Percentiles rank a stretch among this genome's conserved stretches.
Conservation (phyloP, 2,113 vertebrate genomes). For the Butorides virescens region DNA sequence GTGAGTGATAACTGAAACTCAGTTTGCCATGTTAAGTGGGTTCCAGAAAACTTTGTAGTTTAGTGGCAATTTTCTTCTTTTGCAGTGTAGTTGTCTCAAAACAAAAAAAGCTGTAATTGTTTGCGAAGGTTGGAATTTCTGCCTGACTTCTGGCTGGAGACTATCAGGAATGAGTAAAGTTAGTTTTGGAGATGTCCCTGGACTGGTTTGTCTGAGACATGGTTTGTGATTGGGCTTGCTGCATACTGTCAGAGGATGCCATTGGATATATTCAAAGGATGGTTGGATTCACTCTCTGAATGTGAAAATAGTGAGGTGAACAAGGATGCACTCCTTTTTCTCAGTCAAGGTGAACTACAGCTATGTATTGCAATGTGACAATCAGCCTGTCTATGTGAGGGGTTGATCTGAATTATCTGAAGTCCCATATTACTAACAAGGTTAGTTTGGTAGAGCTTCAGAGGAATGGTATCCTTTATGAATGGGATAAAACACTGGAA, state of each 20-base stretch:
- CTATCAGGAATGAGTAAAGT: not conserved
- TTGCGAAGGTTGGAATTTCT: not conserved
- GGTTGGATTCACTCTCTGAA: not conserved
- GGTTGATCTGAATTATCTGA: not conserved
- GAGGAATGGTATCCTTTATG: not conserved
- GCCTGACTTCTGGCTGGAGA: not conserved
- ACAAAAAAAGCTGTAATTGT: not conserved
- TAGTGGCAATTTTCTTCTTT: not conserved
- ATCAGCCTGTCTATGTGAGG: not conserved
- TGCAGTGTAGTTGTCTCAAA: rapidly evolving
- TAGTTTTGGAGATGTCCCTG: not conserved
- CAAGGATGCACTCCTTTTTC: not conserved
- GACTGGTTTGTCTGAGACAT: not conserved
- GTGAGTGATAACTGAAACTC: not conserved
- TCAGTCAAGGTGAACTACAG: not conserved
- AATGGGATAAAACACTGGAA: not conserved
- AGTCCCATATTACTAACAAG: not conserved
- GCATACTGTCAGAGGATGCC: not conserved
- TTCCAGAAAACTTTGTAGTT: not conserved
- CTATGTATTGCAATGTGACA: not conserved
- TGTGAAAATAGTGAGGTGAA: not conserved
- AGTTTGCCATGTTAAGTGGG: not conserved
- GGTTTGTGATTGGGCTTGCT: not conserved
- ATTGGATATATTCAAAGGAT: not conserved
- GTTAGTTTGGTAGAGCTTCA: not conserved